Conservation (phyloP, 2,888 invertebrate species). For the Cryptocheilus praepositus region DNA sequence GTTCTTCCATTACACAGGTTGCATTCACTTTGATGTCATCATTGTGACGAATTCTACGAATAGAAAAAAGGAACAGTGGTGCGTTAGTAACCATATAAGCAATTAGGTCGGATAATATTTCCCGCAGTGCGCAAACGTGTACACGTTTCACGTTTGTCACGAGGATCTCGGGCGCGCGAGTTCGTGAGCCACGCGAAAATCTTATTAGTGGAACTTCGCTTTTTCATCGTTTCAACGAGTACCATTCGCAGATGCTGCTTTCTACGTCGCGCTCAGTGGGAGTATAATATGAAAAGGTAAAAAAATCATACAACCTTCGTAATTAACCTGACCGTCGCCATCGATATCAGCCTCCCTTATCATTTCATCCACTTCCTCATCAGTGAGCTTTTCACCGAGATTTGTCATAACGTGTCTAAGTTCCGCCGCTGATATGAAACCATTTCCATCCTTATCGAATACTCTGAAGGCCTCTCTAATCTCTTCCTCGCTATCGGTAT, state of each 20-base stretch:
- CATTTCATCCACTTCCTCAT: slow-evolving; percentile 99
- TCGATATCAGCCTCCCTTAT: slow-evolving; percentile 99
- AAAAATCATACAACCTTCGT: slow-evolving; percentile 83
- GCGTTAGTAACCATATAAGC: too few relatives aligned
- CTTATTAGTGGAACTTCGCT: too few relatives aligned
- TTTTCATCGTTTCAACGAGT: too few relatives aligned
- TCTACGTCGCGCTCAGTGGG: too few relatives aligned
- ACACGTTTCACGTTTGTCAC: too few relatives aligned
- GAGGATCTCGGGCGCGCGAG: too few relatives aligned
- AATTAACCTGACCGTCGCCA: slow-evolving; percentile 99
- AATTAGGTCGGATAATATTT: too few relatives aligned
- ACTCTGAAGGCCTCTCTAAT: slow-evolving; percentile 99
- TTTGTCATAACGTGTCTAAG: slow-evolving; percentile 99
- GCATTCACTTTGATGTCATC: slow-evolving; percentile 97
- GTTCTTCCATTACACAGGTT: slow-evolving; percentile 81
- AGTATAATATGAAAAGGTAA: slow-evolving; percentile 3
- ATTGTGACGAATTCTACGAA: slow-evolving; percentile 95
- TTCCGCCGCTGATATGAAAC: slow-evolving; percentile 98
- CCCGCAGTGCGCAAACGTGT: too few relatives aligned
- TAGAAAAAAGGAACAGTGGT: too few relatives aligned
- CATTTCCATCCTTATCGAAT: slow-evolving; percentile 99
- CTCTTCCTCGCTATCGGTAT: slow-evolving; percentile 99
- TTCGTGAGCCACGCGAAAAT: too few relatives aligned
- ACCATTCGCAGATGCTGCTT: too few relatives aligned
- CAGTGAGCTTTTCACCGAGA: slow-evolving; percentile 98